These are phyloP conservation scores for Rhinichthys osculus DNA, from an alignment of 2,797 vertebrate species.

Conservation along the genomic window DNA sequence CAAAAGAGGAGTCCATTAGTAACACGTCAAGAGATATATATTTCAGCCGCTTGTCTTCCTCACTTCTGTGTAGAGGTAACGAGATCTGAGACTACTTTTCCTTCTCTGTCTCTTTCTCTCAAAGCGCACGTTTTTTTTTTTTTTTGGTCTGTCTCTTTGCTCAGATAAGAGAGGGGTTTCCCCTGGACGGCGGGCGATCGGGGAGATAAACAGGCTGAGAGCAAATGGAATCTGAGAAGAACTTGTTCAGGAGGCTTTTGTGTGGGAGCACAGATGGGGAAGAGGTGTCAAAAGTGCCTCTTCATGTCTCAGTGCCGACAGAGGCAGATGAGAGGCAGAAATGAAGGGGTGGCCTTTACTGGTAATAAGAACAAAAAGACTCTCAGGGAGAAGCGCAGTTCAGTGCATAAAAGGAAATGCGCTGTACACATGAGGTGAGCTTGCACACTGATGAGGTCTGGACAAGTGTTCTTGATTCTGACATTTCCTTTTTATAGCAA, in stretches of 20 bases:
- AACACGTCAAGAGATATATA: slow-evolving; percentile 42
- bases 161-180: slow-evolving; percentile 51
- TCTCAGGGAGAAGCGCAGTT: not conserved
- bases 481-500: not conserved
- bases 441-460: slow-evolving; percentile 9
- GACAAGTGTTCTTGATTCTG: slow-evolving; percentile 9
- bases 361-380: slow-evolving; percentile 44
- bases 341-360: slow-evolving; percentile 26
- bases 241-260: slow-evolving; percentile 50
- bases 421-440: not conserved
- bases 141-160: slow-evolving; percentile 25
- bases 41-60: slow-evolving; percentile 43
- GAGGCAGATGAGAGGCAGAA: slow-evolving; percentile 21
- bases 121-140: not conserved
- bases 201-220: slow-evolving; percentile 53
- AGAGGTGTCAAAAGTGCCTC: slow-evolving; percentile 43
- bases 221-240: slow-evolving; percentile 56
- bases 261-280: slow-evolving; percentile 28
- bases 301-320: slow-evolving; percentile 33
- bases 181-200: not conserved
- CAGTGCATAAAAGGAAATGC: not conserved
- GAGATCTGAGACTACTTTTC: slow-evolving; percentile 49
- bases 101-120: slow-evolving; percentile 6
- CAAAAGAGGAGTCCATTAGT: slow-evolving; percentile 46
- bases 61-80: slow-evolving; percentile 50